phyloP scores from a whole-genome alignment of 1,140 invertebrate genomes.

The Drosophila ogumai region DNA sequence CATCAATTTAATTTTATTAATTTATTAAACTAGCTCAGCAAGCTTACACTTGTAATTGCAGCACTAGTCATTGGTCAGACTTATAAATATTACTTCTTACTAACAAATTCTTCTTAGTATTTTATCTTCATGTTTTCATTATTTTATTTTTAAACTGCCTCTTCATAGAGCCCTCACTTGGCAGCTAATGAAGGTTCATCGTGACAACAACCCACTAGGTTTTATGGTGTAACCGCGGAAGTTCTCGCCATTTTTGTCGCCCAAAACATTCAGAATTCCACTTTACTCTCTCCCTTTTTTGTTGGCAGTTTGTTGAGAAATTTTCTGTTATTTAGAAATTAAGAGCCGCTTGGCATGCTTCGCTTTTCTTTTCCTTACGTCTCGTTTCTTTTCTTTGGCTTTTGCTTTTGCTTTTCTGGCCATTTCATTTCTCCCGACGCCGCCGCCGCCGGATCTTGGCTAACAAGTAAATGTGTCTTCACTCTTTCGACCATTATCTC shows the following conservation, averaged over 20 bases:
- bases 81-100: too few species aligned
- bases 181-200: conserved; percentile 51
- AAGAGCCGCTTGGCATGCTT: conserved; percentile 54
- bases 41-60: too few species aligned
- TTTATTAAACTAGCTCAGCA: too few species aligned
- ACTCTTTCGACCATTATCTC: conserved; percentile 33
- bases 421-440: conserved; percentile 31
- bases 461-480: conserved; percentile 48
- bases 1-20: background rate
- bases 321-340: conserved; percentile 53
- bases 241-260: conserved; percentile 20
- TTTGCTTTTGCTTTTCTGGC: conserved; percentile 17
- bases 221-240: conserved; percentile 32
- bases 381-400: conserved; percentile 7
- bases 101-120: too few species aligned
- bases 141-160: conserved; percentile 12
- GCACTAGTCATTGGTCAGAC: too few species aligned
- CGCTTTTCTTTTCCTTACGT: conserved; percentile 34
- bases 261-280: conserved; percentile 24
- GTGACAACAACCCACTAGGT: conserved; percentile 16
- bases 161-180: conserved; percentile 22
- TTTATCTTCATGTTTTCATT: too few species aligned
- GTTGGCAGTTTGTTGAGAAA: conserved; percentile 32
- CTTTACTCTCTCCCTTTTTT: conserved; percentile 19
- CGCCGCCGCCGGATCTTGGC: conserved; percentile 51